These are phyloP conservation scores for Porites cylindrica DNA, from an alignment of 92 coral and sea anemone genomes.

Conservation along the genomic window DNA sequence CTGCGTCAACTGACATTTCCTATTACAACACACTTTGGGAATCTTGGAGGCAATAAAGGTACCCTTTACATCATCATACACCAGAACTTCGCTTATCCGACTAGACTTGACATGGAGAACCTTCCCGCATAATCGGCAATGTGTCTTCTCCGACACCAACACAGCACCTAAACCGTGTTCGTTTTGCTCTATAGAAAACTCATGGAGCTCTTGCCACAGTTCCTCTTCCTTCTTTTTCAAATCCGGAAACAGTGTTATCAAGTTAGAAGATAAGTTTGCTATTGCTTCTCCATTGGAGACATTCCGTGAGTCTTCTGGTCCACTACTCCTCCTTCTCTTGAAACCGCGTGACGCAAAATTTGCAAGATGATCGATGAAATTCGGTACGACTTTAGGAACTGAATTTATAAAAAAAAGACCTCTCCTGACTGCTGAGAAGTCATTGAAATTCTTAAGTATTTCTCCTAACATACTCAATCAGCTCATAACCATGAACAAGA, in stretches of 20 bases:
- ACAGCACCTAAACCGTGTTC: slow-evolving; percentile 35
- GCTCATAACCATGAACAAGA: too few species aligned
- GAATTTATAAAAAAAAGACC: slow-evolving; percentile 20
- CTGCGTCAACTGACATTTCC: slow-evolving; percentile 39
- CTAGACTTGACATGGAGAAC: slow-evolving; percentile 16
- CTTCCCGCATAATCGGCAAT: slow-evolving; percentile 31
- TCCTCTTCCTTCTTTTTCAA: slow-evolving; percentile 25
- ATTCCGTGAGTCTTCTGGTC: not conserved
- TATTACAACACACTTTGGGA: slow-evolving; percentile 38
- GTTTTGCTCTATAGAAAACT: slow-evolving; percentile 17
- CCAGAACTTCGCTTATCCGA: slow-evolving; percentile 36
- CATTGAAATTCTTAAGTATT: slow-evolving; percentile 20
- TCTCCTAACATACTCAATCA: slow-evolving; percentile 18
- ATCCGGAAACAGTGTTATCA: slow-evolving; percentile 20
- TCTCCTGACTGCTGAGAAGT: slow-evolving; percentile 31
- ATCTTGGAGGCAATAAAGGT: slow-evolving; percentile 44
- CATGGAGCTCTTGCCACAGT: slow-evolving; percentile 40
- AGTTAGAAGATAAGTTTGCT: slow-evolving; percentile 18
- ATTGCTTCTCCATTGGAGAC: not conserved
- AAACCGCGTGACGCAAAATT: not conserved
- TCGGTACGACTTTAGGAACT: slow-evolving; percentile 32
- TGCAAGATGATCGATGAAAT: not conserved
- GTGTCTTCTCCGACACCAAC: slow-evolving; percentile 25
- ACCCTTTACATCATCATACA: slow-evolving; percentile 32
- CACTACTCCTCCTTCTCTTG: slow-evolving; percentile 3